Percentiles rank a stretch among this genome's conserved stretches.
These are phyloP conservation scores for Lacanobia oleracea DNA, from an alignment of 2,888 invertebrate genomes.

Conservation along the genomic window DNA sequence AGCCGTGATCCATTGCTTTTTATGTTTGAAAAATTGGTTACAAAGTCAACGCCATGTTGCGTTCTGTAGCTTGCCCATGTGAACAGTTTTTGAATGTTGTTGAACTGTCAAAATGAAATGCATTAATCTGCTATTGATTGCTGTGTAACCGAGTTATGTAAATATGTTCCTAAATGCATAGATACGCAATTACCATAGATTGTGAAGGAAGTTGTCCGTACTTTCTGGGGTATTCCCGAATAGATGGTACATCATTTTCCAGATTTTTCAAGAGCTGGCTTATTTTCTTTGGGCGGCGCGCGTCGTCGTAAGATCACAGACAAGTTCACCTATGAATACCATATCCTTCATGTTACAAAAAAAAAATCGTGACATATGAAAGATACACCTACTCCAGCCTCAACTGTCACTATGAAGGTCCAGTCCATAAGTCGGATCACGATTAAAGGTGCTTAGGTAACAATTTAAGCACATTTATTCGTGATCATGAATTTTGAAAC, in stretches of 20 bases:
- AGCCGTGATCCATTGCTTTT: not conserved
- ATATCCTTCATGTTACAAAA: not conserved
- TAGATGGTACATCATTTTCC: not conserved
- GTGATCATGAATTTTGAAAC: constrained; percentile 31
- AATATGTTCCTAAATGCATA: not conserved
- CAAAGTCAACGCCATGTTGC: too few species aligned
- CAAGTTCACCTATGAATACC: not conserved
- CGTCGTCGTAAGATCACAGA: not conserved
- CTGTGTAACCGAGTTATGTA: not conserved
- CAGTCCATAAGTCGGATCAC: not conserved
- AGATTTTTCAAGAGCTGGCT: not conserved
- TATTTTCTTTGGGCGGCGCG: not conserved
- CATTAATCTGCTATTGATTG: not conserved
- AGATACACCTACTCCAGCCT: too few species aligned
- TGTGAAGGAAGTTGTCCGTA: not conserved
- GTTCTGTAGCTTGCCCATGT: too few species aligned
- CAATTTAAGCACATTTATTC: too few species aligned
- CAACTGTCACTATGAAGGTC: too few species aligned
- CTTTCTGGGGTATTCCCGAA: too few species aligned
- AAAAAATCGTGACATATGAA: not conserved
- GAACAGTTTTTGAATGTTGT: too few species aligned
- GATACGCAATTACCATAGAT: not conserved
- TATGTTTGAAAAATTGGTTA: not conserved
- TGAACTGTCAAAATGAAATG: not conserved
- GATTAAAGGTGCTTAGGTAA: too few species aligned